Evolutionary conservation across 1,140 invertebrate genomes (phyloP).

Genomic region (Kradibia gibbosae): DNA sequence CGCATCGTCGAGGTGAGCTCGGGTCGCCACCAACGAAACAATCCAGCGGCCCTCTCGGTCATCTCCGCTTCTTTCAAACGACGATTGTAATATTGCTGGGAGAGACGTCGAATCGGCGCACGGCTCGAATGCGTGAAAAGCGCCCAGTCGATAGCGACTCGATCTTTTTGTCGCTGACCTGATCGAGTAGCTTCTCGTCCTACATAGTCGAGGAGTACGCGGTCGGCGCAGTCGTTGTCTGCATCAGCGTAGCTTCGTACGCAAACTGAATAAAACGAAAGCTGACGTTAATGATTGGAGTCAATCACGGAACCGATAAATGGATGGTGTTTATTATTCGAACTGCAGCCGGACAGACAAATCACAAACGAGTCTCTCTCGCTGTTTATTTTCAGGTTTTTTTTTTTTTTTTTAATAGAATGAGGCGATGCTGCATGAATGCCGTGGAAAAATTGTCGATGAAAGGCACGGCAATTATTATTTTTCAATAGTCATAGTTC

Average conservation of each 20-base stretch:
- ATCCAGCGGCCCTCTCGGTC: background rate
- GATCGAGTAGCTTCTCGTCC: slow-evolving; percentile 6
- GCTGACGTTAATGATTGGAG: slow-evolving; percentile 42
- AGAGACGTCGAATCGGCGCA: background rate
- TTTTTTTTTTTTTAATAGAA: background rate
- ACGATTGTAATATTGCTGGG: background rate
- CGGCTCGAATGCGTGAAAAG: background rate
- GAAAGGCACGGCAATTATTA: background rate
- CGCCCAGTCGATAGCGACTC: background rate
- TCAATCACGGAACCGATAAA: slow-evolving; percentile 30
- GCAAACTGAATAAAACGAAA: slow-evolving; percentile 10
- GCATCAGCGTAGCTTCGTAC: background rate
- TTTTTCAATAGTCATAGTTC: background rate
- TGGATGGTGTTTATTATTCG: slow-evolving; percentile 8
- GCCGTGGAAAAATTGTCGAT: background rate
- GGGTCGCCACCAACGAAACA: background rate
- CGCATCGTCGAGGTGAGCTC: background rate
- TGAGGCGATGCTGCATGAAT: too few species aligned
- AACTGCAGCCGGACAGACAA: background rate
- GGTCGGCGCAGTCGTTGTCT: background rate
- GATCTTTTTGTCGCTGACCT: background rate
- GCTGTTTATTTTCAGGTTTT: background rate
- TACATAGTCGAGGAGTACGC: background rate
- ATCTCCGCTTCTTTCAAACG: background rate
- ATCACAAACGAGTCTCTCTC: background rate